A percentile compares a stretch with the other conserved stretches of the same genome.
phyloP scores from a whole-genome alignment of 2,113 vertebrate genomes.

The Psilopsiagon aymara region DNA sequence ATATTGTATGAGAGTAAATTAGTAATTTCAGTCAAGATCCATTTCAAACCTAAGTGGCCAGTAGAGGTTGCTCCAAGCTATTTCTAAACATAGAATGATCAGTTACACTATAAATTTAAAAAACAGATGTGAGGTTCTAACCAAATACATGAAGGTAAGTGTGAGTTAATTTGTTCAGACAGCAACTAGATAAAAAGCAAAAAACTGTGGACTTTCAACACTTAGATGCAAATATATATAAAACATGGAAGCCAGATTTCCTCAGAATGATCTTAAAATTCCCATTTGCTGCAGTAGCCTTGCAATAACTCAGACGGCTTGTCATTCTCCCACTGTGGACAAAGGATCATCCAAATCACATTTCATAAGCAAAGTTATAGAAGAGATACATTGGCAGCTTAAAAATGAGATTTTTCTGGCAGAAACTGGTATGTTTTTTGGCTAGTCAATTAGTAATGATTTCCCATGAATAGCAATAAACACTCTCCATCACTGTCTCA shows the following conservation, averaged over 20 bases:
- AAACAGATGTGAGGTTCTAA: slow-evolving; percentile 2
- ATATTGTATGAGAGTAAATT: neutral
- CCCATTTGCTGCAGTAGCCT: neutral
- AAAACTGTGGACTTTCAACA: neutral
- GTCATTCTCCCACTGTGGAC: neutral
- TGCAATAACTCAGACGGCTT: neutral
- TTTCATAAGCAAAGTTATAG: slow-evolving; percentile 15
- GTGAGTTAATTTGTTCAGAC: neutral
- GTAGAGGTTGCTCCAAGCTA: slow-evolving; percentile 36
- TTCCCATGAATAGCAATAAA: slow-evolving; percentile 62
- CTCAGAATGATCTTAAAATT: neutral
- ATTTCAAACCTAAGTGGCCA: neutral
- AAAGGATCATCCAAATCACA: slow-evolving; percentile 14
- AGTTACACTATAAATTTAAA: neutral
- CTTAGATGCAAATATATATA: neutral
- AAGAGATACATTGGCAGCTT: neutral
- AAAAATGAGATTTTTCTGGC: slow-evolving; percentile 36
- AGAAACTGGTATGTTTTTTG: slow-evolving; percentile 40
- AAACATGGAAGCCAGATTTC: neutral
- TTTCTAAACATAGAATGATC: neutral
- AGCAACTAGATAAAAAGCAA: neutral
- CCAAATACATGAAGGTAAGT: neutral
- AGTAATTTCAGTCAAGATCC: neutral
- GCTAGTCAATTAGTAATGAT: slow-evolving; percentile 36
- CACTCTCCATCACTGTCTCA: neutral